phyloP scores from a whole-genome alignment of 2,888 invertebrate genomes.

The Salpingus planirostris region DNA sequence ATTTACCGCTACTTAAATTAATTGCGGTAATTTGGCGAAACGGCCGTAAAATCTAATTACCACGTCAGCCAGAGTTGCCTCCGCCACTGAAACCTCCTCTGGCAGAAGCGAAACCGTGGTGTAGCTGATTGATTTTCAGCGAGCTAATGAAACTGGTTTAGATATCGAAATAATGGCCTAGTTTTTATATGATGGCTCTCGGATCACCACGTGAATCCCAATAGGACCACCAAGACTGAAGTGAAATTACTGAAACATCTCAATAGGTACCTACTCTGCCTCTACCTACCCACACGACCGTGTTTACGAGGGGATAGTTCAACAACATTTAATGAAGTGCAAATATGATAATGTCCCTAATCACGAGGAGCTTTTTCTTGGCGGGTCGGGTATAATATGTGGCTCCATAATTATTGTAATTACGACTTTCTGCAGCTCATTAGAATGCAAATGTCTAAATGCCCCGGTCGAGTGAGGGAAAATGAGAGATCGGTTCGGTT shows the following conservation, averaged over 20 bases:
- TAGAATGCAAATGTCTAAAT: slow-evolving; percentile 7
- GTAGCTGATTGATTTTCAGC: slow-evolving; percentile 22
- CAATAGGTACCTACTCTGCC: no score
- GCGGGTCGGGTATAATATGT: slow-evolving; percentile 2
- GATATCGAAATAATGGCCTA: slow-evolving; percentile 31
- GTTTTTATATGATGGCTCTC: slow-evolving; percentile 21
- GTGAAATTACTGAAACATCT: slow-evolving; percentile 23
- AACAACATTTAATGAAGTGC: slow-evolving; percentile 10
- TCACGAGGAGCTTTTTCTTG: slow-evolving; percentile 1
- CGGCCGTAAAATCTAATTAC: slow-evolving; percentile 5
- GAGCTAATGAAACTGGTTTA: slow-evolving; percentile 31
- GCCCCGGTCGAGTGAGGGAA: no score
- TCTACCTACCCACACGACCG: no score
- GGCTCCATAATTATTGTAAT: slow-evolving; percentile 14
- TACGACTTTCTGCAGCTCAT: slow-evolving; percentile 9
- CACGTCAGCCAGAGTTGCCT: not conserved
- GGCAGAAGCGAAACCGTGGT: no score
- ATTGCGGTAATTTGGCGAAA: slow-evolving; percentile 4
- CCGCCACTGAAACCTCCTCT: slow-evolving; percentile 6
- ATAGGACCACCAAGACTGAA: slow-evolving; percentile 32
- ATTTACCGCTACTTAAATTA: no score
- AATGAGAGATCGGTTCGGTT: no score
- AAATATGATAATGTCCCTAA: slow-evolving; percentile 18
- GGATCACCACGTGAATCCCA: slow-evolving; percentile 28
- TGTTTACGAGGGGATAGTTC: no score